Evolutionary conservation across 2,888 invertebrate genomes (phyloP).

Genomic region (Platycheirus rosarum): DNA sequence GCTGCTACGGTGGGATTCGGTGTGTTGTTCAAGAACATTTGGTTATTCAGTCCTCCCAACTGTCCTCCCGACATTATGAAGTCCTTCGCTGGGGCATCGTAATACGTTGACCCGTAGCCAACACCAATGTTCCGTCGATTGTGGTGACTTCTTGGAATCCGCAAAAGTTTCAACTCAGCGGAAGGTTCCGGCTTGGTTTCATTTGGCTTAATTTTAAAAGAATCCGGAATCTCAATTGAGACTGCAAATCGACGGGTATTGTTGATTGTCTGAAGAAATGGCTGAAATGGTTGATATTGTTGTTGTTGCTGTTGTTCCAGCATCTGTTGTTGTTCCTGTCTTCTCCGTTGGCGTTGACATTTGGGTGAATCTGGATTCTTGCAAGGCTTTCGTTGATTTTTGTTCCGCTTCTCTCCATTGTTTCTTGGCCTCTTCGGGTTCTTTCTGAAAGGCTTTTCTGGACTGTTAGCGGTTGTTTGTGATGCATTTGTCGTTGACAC

Average conservation of each 20-base stretch:
- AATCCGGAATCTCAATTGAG: constrained; percentile 81
- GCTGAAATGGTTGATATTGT: constrained; percentile 79
- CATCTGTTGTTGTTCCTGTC: constrained; percentile 80
- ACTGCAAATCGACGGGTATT: constrained; percentile 81
- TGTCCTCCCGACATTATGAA: constrained; percentile 78
- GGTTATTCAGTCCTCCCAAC: constrained; percentile 71
- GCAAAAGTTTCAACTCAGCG: constrained; percentile 77
- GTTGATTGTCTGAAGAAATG: constrained; percentile 80
- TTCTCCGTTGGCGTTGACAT: constrained; percentile 80
- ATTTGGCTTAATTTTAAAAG: constrained; percentile 78
- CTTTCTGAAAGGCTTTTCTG: constrained; percentile 76
- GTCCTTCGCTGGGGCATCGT: constrained; percentile 78
- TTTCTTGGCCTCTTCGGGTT: constrained; percentile 66
- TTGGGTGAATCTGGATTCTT: constrained; percentile 80
- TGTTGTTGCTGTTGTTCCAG: constrained; percentile 80
- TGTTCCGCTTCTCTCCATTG: constrained; percentile 70
- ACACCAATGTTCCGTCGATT: constrained; percentile 78
- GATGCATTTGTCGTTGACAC: constrained; percentile 47
- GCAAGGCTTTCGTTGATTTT: constrained; percentile 79
- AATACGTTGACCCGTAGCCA: constrained; percentile 75
- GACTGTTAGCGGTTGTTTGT: constrained; percentile 73
- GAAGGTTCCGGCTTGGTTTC: constrained; percentile 65
- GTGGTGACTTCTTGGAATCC: constrained; percentile 79
- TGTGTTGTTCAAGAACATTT: constrained; percentile 76
- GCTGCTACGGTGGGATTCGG: constrained; percentile 76